phyloP scores from a whole-genome alignment of 2,797 vertebrate species.

The Peromyscus melanophrys region DNA sequence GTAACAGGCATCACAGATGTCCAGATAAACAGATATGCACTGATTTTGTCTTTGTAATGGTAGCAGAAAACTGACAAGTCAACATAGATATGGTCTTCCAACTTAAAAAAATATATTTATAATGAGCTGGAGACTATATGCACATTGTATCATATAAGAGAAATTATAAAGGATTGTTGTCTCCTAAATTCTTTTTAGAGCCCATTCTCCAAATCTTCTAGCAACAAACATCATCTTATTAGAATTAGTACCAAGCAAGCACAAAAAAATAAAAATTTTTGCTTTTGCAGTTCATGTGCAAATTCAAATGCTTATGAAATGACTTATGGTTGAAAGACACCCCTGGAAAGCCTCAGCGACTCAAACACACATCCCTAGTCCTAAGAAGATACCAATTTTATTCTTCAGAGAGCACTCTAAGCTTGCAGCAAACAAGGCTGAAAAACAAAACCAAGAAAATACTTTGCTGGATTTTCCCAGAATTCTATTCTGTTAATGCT shows the following conservation, averaged over 20 bases:
- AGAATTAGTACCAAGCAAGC: not conserved
- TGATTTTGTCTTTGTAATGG: not conserved
- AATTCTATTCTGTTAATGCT: conserved; percentile 74
- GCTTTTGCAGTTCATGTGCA: conserved; percentile 30
- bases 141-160: not conserved
- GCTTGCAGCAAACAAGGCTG: conserved; percentile 71
- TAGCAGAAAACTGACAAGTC: conserved; percentile 57
- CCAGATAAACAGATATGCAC: not conserved
- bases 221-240: not conserved
- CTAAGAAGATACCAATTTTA: not conserved
- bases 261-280: not conserved
- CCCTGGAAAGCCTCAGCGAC: not conserved
- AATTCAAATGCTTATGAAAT: not conserved
- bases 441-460: conserved; percentile 72
- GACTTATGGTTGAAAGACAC: not conserved
- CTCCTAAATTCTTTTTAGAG: conserved; percentile 65
- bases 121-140: not conserved
- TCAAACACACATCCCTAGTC: not conserved
- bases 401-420: conserved; percentile 61
- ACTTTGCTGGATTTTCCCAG: conserved; percentile 71
- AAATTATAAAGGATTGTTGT: conserved; percentile 42
- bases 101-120: not conserved
- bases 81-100: not conserved
- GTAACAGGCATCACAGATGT: conserved; percentile 20
- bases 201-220: not conserved